Evolutionary conservation across 1,140 invertebrate genomes (phyloP), one percentile per base, ranked within the genome.

Genomic region (Maniola jurtina): DNA sequence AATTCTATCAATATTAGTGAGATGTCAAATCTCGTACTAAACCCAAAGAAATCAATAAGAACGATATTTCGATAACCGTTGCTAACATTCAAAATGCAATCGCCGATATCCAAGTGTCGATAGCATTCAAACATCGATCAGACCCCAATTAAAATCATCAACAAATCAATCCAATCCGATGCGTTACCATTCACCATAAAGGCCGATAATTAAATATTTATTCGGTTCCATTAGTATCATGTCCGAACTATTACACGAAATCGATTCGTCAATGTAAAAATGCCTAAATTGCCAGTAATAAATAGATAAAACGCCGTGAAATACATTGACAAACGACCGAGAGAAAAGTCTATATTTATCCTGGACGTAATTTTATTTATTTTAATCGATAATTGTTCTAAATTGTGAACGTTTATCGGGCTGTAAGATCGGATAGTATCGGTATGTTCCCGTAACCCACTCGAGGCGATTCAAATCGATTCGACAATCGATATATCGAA

Each of bases 121-220:
- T 70, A 72, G 47, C 52, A 70, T 61, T 58, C 71, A 70, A 74
- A 66, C 64, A 65, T 54, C 72, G 71, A 73, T 67, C 61, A 57
- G 69, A 68, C 65, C 65, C 71, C 76, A 84, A 87, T 83, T 81
- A 81, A 77, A 78, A 68, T 75, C 58, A 85, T 85, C 79, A 85
- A 83, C 77, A 75, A 77, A 84, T 80, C 78, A 74, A 78, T 75
- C 71, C 72, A 73, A 84, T 81, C 79, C 71, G 80, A 84, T 77
- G 81, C 83, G 82, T 88, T 88, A 84, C 81, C 80, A 84, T 85
- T 84, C 75, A 77, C 81, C 75, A 84, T 88, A 84, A 83, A 87
- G 74, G 71, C 71, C 70, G 72, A 84, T 81, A 81, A 88, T 88
- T 86, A 84, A 88, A 88, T 88, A 88, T 88, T 86, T 85, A 85